phyloP scores from a whole-genome alignment of 2,888 invertebrate species.

The Pocota personata region DNA sequence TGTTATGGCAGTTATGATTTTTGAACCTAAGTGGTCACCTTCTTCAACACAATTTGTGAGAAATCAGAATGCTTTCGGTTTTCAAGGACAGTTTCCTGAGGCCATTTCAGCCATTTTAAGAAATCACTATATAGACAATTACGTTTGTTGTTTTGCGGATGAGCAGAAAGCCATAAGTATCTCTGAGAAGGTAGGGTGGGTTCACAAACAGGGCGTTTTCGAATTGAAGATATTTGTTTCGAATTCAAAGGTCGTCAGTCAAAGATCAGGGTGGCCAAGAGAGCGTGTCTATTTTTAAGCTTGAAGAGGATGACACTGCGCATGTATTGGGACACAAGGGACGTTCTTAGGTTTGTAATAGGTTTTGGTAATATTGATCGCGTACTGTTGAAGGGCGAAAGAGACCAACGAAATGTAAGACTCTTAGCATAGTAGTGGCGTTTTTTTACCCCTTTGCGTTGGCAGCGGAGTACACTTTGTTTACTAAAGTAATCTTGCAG shows the following conservation, averaged over 20 bases:
- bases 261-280: not conserved
- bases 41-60: slow-evolving; percentile 68
- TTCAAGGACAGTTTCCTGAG: slow-evolving; percentile 19
- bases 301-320: not conserved
- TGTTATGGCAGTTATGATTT: slow-evolving; percentile 72
- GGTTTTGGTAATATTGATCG: slow-evolving; percentile 16
- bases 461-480: too few species aligned
- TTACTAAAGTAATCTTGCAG: slow-evolving; percentile 40
- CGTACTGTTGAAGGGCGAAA: slow-evolving; percentile 5
- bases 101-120: not conserved
- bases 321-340: slow-evolving; percentile 68
- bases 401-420: slow-evolving; percentile 73
- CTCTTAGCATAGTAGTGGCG: slow-evolving; percentile 35
- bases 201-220: slow-evolving; percentile 19
- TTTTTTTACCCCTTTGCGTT: too few species aligned
- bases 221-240: slow-evolving; percentile 16
- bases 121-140: not conserved
- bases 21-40: slow-evolving; percentile 71
- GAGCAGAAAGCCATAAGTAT: slow-evolving; percentile 23
- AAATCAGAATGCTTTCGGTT: slow-evolving; percentile 46
- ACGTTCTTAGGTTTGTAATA: slow-evolving; percentile 67
- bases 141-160: not conserved
- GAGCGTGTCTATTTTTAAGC: not conserved
- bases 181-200: slow-evolving; percentile 2
- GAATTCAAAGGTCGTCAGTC: slow-evolving; percentile 3